Evolutionary conservation across 2,888 invertebrate species (phyloP).

Genomic region (Branchellion lobata): DNA sequence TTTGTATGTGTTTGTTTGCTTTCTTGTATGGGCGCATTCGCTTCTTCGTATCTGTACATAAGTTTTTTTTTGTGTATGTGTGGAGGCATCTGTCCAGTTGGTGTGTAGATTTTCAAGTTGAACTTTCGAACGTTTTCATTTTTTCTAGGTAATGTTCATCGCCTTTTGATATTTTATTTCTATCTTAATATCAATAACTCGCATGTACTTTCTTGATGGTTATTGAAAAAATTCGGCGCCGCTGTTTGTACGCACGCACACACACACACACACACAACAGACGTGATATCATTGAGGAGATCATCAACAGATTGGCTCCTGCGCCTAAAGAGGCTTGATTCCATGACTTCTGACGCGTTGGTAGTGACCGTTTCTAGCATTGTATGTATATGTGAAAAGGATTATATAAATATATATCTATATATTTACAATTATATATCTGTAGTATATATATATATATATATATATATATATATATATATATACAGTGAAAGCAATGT

Average conservation of each 20-base stretch:
- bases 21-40: neutral
- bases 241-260: neutral
- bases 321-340: slow-evolving; percentile 53
- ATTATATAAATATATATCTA: slow-evolving; percentile 35
- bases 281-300: slow-evolving; percentile 75
- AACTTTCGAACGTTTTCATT: too few relatives aligned
- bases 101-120: too few relatives aligned
- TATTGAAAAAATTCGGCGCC: too few relatives aligned
- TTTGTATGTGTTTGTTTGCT: too few relatives aligned
- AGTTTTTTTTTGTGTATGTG: neutral
- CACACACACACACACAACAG: slow-evolving; percentile 63
- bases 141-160: too few relatives aligned
- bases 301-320: slow-evolving; percentile 78
- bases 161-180: too few relatives aligned
- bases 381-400: slow-evolving; percentile 38
- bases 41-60: neutral
- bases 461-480: slow-evolving; percentile 21
- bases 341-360: too few relatives aligned
- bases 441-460: slow-evolving; percentile 22
- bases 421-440: slow-evolving; percentile 27
- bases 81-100: neutral
- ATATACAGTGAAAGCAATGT: neutral
- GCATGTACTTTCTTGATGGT: too few relatives aligned
- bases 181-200: too few relatives aligned
- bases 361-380: neutral